Evolutionary conservation across 1,140 invertebrate genomes (phyloP).

Genomic region (Dreissena polymorpha): DNA sequence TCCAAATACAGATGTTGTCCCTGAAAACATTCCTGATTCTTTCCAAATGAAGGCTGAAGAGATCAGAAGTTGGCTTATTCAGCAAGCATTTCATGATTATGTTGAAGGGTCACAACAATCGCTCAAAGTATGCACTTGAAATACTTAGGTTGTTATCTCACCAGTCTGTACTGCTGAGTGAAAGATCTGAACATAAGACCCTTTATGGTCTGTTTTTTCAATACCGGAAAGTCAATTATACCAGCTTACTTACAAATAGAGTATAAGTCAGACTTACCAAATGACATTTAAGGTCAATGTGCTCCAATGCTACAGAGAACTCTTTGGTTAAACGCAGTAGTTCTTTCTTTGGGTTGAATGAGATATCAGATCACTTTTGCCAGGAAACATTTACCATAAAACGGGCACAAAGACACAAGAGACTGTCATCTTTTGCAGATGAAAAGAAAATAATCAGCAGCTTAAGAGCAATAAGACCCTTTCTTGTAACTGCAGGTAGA

Average conservation of each 20-base stretch:
- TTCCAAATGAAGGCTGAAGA: slow-evolving; percentile 19
- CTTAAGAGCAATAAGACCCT: too few species aligned
- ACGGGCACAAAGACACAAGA: slow-evolving; percentile 28
- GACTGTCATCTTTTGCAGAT: slow-evolving; percentile 30
- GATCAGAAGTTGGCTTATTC: slow-evolving; percentile 24
- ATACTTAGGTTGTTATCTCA: too few species aligned
- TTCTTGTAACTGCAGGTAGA: slow-evolving; percentile 7
- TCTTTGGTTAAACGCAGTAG: too few species aligned
- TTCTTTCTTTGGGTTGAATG: slow-evolving; percentile 39
- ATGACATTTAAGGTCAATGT: slow-evolving; percentile 35
- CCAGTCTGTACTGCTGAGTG: too few species aligned
- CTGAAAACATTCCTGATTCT: slow-evolving; percentile 21
- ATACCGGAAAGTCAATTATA: too few species aligned
- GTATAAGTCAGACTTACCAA: slow-evolving; percentile 33
- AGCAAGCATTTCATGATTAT: slow-evolving; percentile 44
- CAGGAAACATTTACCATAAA: slow-evolving; percentile 15
- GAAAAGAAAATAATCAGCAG: slow-evolving; percentile 18
- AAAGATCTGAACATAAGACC: too few species aligned
- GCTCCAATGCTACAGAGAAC: too few species aligned
- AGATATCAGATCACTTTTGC: slow-evolving; percentile 20
- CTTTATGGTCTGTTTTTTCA: too few species aligned
- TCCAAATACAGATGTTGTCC: background rate
- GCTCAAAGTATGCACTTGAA: slow-evolving; percentile 59
- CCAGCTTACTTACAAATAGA: slow-evolving; percentile 42
- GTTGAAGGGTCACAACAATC: slow-evolving; percentile 56